Base-by-base conservation (phyloP, 2,888 invertebrate genomes). In the Aspidapion aeneum region DNA sequence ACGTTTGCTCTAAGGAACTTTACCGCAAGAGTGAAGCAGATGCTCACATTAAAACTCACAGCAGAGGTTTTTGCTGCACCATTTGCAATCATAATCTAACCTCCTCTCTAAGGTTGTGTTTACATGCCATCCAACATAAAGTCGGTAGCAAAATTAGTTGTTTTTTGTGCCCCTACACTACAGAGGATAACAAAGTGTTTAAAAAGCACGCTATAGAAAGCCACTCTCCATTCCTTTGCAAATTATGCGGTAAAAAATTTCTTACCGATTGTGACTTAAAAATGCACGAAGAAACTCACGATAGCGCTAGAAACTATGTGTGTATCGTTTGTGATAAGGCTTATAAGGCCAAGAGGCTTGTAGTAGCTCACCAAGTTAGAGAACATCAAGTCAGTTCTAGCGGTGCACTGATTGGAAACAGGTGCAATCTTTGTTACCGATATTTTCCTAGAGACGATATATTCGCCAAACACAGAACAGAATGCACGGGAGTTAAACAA, bases 151-250 rank as follows among this genome's bases (percentile, higher is more conserved):
- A 70, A 17, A 75, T 74, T 61, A 66, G 68, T 1, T 79, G 79
- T 63, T 74, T 75, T 1, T 63, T 76, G 18, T 79, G 79, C 62
- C 72, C 17, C 61, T 74, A 19, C 73, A 73, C 58, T 69, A 63
- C 21, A 74, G 67, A 66, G 17, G 63, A 70, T 51, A 68, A 72
- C 16, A 72, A 71, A n/a, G 72, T 70, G 20, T 65, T 75, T 75
- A 84, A 72, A 81, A 83, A 64, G 72, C 85, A 69, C 83, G 86
- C 81, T 81, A 85, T 80, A 80, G 80, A 82, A 49, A 82, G 82
- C 77, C 83, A 74, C 1, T 70, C 73, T 56, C 58, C 63, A 21
- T 74, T 35, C 12, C 35, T 3, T 3, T 35, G 74, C 48, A 67
- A 69, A 9, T 69, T 72, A 65, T 75, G 75, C 60, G 70, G 66